Evolutionary conservation across 1,140 invertebrate genomes (phyloP).

Genomic region (Tetragnatha versicolor): DNA sequence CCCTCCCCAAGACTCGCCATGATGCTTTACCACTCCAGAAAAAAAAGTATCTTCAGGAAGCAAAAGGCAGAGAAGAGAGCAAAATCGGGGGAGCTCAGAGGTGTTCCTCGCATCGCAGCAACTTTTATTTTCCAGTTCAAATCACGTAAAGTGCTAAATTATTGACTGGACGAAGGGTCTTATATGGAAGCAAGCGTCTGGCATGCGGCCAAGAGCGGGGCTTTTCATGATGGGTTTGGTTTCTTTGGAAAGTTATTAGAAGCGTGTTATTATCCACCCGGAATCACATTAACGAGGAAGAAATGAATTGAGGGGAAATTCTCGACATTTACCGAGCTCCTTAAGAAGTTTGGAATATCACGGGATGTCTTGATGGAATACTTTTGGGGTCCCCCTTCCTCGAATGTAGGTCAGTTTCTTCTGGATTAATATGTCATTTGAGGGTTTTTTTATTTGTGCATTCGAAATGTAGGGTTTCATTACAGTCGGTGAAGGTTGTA

Average conservation of each 20-base stretch:
- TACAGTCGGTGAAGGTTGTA: too few species aligned
- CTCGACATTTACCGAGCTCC: constrained; percentile 9
- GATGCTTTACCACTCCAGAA: not conserved
- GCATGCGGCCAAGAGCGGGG: not conserved
- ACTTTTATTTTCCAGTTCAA: constrained; percentile 49
- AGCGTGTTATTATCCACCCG: constrained; percentile 24
- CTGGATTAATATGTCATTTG: too few species aligned
- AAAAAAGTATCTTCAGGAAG: not conserved
- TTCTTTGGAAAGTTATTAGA: constrained; percentile 30
- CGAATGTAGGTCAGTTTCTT: too few species aligned
- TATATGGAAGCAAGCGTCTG: constrained; percentile 3
- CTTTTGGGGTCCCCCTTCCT: too few species aligned
- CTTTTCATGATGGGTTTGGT: constrained; percentile 25
- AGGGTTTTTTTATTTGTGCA: too few species aligned
- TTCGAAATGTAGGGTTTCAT: too few species aligned
- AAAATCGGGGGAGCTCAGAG: not conserved
- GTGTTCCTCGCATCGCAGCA: not conserved
- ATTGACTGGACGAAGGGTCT: constrained; percentile 24
- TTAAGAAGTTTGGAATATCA: constrained; percentile 25
- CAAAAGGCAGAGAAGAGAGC: not conserved
- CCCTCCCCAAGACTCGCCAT: not conserved
- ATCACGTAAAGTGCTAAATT: constrained; percentile 50
- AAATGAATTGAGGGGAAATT: constrained; percentile 25
- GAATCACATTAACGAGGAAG: constrained; percentile 44
- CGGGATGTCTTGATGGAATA: too few species aligned